Base-by-base conservation (phyloP, 2,797 vertebrate species). In the Allobates femoralis region DNA sequence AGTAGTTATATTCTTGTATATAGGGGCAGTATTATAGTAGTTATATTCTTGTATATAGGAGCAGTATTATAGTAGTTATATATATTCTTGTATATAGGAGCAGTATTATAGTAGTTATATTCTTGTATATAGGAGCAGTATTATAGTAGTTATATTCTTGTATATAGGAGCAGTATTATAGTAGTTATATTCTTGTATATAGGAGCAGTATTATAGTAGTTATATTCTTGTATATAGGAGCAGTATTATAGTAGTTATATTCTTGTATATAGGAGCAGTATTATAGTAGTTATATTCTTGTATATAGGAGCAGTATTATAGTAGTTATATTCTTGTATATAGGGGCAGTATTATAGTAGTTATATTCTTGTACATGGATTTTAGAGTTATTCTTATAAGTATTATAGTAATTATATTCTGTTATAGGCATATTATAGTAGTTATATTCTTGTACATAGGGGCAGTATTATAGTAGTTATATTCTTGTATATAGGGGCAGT, bases 281-380 rank as follows among this genome's bases (percentile, higher is more conserved):
- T 69, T 69, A 37, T 69, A 69, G 30, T 69, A 69, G 66, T 37
- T 69, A 37, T 69, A 69, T 37, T 69, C 66, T 23, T 69, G 32
- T 69, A 69, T 12, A 69, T 37, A 69, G 32, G 18, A 2, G 66
- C 30, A 37, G 32, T 69, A 69, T 66, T 66, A 66, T 69, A 34
- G 30, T 37, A 69, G 66, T 34, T 69, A 69, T 69, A 69, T 69
- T 11, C 66, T 18, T 30, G 62, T 66, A 66, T 18, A 66, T 66
- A 66, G 62, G 62, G 14, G 62, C 62, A 66, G 62, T 66, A 66
- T 66, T 66, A 66, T 66, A 66, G 62, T 66, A 66, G 62, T 66
- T 66, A 66, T 69, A 67, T 67, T 67, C 66, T 34, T n/a, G n/a
- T n/a, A n/a, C n/a, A n/a, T n/a, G n/a, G n/a, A 71, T 71, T n/a